These are phyloP conservation scores for Agrotis exclamationis DNA, from an alignment of 2,888 invertebrate genomes.

Conservation along the genomic window DNA sequence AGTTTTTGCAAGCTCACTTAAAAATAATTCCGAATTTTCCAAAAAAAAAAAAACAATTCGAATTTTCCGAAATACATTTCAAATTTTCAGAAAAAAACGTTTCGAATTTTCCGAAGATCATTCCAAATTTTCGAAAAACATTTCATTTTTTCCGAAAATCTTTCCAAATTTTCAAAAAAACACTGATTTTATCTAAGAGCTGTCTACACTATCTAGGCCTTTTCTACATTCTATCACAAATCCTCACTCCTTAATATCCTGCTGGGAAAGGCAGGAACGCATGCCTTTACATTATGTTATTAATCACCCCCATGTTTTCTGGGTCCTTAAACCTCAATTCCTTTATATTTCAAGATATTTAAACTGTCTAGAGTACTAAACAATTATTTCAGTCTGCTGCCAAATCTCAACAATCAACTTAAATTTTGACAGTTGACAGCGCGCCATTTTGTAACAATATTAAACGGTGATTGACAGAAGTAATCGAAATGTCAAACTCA, in stretches of 20 bases:
- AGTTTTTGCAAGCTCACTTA: not conserved
- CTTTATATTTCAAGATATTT: not conserved
- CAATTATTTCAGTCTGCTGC: not conserved
- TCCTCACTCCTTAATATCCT: too few species aligned
- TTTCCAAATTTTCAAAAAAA: not conserved
- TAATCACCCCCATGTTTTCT: not conserved
- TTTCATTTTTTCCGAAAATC: too few species aligned
- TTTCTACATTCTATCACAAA: not conserved
- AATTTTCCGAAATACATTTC: not conserved
- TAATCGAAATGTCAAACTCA: not conserved
- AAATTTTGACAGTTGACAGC: not conserved
- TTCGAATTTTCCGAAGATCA: slow-evolving; percentile 1
- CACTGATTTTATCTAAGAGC: too few species aligned
- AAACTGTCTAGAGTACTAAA: not conserved
- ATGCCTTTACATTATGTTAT: too few species aligned
- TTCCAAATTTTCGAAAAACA: too few species aligned
- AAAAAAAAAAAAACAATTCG: not conserved
- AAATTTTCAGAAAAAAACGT: not conserved
- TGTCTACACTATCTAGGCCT: not conserved
- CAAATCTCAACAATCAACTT: not conserved
- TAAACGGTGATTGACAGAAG: not conserved
- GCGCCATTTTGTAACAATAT: slow-evolving; percentile 12
- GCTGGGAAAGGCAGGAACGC: not conserved
- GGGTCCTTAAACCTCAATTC: too few species aligned
- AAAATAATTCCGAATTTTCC: slow-evolving; percentile 26